Percentiles rank a stretch among this genome's conserved stretches.
Conservation (phyloP, 1,140 invertebrate genomes). For the Oedothorax gibbosus region DNA sequence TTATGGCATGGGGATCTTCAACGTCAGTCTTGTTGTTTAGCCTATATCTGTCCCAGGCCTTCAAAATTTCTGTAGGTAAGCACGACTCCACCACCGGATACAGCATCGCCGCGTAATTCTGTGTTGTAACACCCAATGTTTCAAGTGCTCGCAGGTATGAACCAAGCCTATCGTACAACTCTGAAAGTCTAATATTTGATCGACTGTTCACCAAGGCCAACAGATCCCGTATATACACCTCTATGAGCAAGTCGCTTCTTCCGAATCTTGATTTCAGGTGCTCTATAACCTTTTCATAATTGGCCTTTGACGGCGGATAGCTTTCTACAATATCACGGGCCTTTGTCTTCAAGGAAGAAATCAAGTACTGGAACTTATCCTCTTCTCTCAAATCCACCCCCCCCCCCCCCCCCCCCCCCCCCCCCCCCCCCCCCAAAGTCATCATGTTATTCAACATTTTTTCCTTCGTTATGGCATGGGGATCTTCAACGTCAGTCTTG, state of each 20-base stretch:
- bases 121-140: background rate
- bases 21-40: background rate
- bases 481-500: background rate
- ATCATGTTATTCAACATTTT: background rate
- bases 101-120: background rate
- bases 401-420: too few species aligned
- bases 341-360: background rate
- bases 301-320: conserved; percentile 13
- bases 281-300: conserved; percentile 1
- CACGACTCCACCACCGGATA: background rate
- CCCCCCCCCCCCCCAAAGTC: too few species aligned
- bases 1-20: background rate
- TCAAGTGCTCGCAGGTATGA: conserved; percentile 26
- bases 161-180: background rate
- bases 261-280: background rate
- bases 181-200: background rate
- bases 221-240: background rate
- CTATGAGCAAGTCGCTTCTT: background rate
- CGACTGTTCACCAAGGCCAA: background rate
- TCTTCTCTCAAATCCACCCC: background rate
- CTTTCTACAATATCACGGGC: conserved; percentile 2
- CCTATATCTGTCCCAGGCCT: background rate
- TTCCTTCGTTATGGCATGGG: background rate
- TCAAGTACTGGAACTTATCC: conserved; percentile 9
- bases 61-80: background rate